Base-by-base conservation (phyloP, 2,888 invertebrate species). In the Drosophila kanekoi region DNA sequence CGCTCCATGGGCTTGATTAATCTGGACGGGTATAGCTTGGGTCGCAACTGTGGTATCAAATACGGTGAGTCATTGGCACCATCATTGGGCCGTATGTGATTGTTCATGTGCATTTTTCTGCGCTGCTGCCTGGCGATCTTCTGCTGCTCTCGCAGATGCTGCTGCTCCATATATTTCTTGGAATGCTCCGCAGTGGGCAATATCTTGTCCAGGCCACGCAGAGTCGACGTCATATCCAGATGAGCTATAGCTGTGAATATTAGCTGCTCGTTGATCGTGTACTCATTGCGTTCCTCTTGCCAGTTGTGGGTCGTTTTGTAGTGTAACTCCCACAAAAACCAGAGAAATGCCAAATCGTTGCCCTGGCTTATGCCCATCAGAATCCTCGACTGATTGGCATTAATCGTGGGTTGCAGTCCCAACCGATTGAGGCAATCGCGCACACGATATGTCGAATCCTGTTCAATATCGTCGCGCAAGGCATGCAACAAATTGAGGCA, bases 291-390 rank as follows among this genome's bases (percentile, higher is more conserved):
- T 1, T 37, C 51, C 0, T 33, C 18, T 0, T 4, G 11, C 2
- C 6, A 14, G 3, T 4, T 1, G 5, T 52, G 16, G 2, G 40
- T 16, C 3, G 33, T 18, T 37, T 83, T 90, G 48, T 92, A 92
- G 59, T 82, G 78, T 13, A 87, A 68, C 44, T 92, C 91, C 89
- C 90, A 90, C 1, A 91, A 73, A 53, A 91, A 92, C 91, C 92
- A 92, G 2, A 92, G 62, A 56, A 92, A 92, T 0, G 91, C 92
- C 53, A 92, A 78, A 57, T 92, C 92, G 60, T 82, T 92, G 18
- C 82, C 88, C 6, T 80, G 84, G 51, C 91, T 89, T 0, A 92
- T 45, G 3, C 40, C 49, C 77, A 92, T 89, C 0, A 89, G 71
- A 2, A 52, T 28, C 48, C 67, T 77, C 0, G 91, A 71, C 45